Conservation (phyloP, 2,797 vertebrate genomes). For the Notamacropus eugenii region DNA sequence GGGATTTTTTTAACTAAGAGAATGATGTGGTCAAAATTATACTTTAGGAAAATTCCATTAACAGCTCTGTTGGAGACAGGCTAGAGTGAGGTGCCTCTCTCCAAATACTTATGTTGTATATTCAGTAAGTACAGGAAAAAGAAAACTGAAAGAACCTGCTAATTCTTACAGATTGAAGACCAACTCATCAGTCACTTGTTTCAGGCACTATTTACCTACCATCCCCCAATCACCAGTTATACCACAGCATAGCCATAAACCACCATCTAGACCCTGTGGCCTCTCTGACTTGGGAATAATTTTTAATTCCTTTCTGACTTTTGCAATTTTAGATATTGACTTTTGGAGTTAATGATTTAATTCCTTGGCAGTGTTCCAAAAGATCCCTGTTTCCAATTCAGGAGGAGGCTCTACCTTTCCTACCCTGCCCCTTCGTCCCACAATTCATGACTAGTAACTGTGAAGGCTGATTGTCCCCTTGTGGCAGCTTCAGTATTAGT, state of each 20-base stretch:
- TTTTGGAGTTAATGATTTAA: not conserved
- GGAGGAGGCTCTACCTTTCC: not conserved
- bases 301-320: not conserved
- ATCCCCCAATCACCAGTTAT: not conserved
- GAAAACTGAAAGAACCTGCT: not conserved
- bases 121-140: not conserved
- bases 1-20: too few species aligned
- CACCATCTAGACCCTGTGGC: too few species aligned
- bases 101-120: not conserved
- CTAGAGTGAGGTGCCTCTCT: not conserved
- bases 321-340: not conserved
- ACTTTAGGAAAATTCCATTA: too few species aligned
- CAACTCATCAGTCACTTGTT: not conserved
- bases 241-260: rapidly evolving
- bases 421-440: not conserved
- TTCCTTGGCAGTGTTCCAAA: not conserved
- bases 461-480: not conserved
- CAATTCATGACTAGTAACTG: not conserved
- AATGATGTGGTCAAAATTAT: too few species aligned
- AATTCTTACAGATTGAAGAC: not conserved
- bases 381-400: not conserved
- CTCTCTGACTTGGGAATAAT: too few species aligned
- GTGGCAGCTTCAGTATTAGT: not conserved
- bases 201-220: not conserved
- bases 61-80: too few species aligned